Conservation (phyloP, 2,113 vertebrate genomes). For the Hyperopisus bebe region DNA sequence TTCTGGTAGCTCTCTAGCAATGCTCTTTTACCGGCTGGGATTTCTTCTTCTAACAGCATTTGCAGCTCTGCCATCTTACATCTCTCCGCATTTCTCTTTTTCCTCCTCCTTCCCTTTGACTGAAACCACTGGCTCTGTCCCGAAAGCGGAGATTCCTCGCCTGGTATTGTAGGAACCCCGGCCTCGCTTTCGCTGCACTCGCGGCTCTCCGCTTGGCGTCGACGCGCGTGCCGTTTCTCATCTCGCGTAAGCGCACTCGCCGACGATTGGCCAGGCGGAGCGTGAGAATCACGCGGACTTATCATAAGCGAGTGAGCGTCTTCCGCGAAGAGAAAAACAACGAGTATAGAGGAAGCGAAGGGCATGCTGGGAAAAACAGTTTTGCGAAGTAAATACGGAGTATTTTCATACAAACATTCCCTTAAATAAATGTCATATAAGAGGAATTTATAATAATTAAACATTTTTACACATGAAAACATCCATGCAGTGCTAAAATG, state of each 20-base stretch:
- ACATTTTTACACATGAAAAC: not conserved
- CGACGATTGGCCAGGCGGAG: constrained; percentile 43
- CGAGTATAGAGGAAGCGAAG: not conserved
- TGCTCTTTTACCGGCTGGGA: constrained; percentile 91
- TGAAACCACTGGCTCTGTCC: constrained; percentile 47
- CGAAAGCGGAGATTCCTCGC: constrained; percentile 65
- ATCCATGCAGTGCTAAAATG: not conserved
- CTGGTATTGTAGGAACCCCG: constrained; percentile 78
- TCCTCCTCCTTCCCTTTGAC: constrained; percentile 53
- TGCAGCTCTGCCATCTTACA: constrained; percentile 99
- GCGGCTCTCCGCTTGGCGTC: not conserved
- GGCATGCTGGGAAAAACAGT: constrained; percentile 18
- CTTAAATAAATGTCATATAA: not conserved
- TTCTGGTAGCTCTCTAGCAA: constrained; percentile 97
- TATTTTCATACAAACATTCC: not conserved
- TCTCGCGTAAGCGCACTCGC: constrained; percentile 14
- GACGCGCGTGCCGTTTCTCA: constrained; percentile 30
- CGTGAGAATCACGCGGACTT: not conserved
- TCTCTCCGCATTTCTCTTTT: constrained; percentile 77
- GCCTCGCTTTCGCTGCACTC: constrained; percentile 56
- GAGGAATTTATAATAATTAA: not conserved
- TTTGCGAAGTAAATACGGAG: not conserved
- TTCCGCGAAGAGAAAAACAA: constrained; percentile 8
- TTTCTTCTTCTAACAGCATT: constrained; percentile 99
- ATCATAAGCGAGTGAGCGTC: constrained; percentile 21